Conservation (phyloP, 2,113 vertebrate genomes). For the Melanerpes aurifrons region DNA sequence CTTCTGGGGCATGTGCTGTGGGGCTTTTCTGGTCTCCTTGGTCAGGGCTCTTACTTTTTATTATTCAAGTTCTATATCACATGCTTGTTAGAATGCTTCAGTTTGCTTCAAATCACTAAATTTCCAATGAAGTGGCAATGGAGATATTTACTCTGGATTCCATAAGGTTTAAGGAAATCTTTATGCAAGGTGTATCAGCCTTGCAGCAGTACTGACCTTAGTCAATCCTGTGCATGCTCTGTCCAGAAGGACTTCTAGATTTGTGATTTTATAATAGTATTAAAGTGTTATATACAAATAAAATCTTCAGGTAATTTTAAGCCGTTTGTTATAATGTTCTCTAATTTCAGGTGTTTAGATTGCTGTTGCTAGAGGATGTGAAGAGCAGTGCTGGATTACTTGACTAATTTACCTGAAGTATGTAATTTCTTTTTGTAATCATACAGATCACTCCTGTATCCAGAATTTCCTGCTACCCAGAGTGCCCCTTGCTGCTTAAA, state of each 20-base stretch:
- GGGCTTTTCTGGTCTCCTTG: background rate
- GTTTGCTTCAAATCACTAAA: background rate
- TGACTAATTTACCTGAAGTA: background rate
- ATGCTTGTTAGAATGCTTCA: accelerated
- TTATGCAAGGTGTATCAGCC: background rate
- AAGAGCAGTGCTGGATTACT: background rate
- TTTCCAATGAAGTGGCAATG: background rate
- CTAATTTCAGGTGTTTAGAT: background rate
- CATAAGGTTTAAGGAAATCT: background rate
- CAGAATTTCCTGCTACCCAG: background rate
- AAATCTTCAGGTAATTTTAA: background rate
- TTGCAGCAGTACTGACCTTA: background rate
- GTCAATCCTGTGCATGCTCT: background rate
- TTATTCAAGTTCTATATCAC: background rate
- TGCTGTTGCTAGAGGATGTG: background rate
- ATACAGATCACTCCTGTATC: background rate
- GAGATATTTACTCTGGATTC: background rate
- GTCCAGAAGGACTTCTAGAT: background rate
- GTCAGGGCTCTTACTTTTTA: background rate
- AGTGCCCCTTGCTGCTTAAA: background rate
- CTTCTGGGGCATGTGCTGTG: background rate
- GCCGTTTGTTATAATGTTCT: background rate
- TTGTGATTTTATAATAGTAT: background rate
- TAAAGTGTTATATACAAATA: background rate
- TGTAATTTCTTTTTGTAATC: background rate